Conservation (phyloP, 2,113 vertebrate species). For the Aviceda subcristata region DNA sequence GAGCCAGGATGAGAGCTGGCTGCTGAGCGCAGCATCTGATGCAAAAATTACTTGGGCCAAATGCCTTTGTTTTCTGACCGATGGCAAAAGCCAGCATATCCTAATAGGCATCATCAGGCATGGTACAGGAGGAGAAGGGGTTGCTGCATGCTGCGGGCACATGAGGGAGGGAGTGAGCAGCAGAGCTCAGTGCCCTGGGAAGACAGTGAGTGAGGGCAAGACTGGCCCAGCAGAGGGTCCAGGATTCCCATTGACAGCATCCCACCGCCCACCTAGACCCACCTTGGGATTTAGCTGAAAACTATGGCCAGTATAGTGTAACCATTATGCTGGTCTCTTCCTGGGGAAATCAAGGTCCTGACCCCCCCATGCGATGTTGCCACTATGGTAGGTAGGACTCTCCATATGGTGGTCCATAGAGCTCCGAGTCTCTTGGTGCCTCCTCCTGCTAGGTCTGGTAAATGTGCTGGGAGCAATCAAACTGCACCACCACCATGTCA, state of each 20-base stretch:
- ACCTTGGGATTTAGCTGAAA: background rate
- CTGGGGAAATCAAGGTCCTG: background rate
- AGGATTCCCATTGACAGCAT: background rate
- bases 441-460: background rate
- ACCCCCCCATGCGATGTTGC: background rate
- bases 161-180: background rate
- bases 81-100: background rate
- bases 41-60: background rate
- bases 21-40: fast-evolving
- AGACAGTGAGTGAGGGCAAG: background rate
- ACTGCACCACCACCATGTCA: fast-evolving
- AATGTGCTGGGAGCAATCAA: background rate
- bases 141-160: background rate
- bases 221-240: background rate
- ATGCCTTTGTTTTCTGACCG: background rate
- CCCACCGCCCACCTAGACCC: background rate
- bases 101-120: no score
- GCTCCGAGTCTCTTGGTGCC: background rate
- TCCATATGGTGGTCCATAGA: background rate
- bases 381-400: background rate
- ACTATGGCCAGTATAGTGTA: background rate
- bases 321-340: background rate
- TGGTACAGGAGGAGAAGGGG: background rate
- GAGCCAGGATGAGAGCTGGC: background rate
- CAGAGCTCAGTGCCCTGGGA: no score